Conservation (phyloP, 2,888 invertebrate species). For the Patella ulyssiponensis region DNA sequence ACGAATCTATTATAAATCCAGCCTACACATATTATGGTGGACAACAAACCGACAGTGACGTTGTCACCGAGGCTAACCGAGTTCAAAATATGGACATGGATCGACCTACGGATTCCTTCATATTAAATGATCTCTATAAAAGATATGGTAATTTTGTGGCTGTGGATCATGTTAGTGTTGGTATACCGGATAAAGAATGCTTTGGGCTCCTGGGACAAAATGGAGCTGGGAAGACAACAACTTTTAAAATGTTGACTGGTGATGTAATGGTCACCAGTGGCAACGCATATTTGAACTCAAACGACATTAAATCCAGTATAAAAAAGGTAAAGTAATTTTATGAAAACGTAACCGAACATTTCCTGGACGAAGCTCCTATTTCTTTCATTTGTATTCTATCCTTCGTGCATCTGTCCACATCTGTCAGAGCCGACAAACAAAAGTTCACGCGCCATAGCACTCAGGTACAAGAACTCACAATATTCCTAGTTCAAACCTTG, state of each 20-base stretch:
- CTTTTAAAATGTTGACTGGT: conserved; percentile 81
- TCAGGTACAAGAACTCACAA: too few species aligned
- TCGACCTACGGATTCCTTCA: conserved; percentile 61
- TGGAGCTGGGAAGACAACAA: conserved; percentile 91
- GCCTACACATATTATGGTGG: neutral
- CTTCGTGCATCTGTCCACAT: too few species aligned
- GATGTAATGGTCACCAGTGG: conserved; percentile 74
- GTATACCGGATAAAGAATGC: conserved; percentile 77
- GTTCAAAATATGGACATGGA: too few species aligned
- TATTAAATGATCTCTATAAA: conserved; percentile 77
- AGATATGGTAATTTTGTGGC: conserved; percentile 76
- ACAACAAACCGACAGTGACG: too few species aligned
- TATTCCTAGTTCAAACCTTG: too few species aligned
- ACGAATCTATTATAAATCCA: conserved; percentile 10
- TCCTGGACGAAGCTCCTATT: too few species aligned
- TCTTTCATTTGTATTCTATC: too few species aligned
- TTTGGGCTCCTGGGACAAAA: conserved; percentile 88
- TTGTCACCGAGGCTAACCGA: too few species aligned
- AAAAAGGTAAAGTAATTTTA: conserved; percentile 43
- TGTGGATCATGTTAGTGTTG: conserved; percentile 64
- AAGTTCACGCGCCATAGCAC: too few species aligned
- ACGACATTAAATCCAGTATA: conserved; percentile 51
- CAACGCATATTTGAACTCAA: conserved; percentile 74
- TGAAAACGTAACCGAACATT: too few species aligned
- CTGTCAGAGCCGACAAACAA: too few species aligned